phyloP scores from a whole-genome alignment of 2,113 vertebrate species.

The Sakesphorus luctuosus region DNA sequence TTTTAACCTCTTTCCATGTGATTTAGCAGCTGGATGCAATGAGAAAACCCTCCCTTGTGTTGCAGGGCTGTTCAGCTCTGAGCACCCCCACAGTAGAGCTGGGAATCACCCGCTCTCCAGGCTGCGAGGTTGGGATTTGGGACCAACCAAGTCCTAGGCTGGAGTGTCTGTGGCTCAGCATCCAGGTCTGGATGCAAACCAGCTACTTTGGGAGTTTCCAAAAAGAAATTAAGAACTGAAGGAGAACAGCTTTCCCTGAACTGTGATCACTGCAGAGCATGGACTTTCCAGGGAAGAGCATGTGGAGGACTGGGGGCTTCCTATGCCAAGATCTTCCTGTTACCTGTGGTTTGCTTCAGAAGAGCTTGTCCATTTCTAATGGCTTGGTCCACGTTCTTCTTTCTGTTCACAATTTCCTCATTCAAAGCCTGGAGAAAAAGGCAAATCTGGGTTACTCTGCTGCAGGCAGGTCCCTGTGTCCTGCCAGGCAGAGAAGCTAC shows the following conservation, averaged over 20 bases:
- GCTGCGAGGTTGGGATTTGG: neutral
- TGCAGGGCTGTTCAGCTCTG: neutral
- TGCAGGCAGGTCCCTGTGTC: neutral
- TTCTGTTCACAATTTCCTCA: conserved; percentile 95
- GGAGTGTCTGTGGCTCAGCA: neutral
- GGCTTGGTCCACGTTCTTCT: conserved; percentile 97
- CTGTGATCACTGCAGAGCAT: neutral
- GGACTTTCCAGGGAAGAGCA: neutral
- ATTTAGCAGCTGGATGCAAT: conserved; percentile 49
- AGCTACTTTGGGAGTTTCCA: neutral
- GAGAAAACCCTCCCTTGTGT: neutral
- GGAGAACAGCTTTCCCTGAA: neutral
- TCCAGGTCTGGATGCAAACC: neutral
- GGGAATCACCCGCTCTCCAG: neutral
- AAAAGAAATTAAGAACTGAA: neutral
- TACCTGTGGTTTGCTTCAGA: conserved; percentile 98
- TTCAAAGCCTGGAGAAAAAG: conserved; percentile 85
- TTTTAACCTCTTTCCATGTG: conserved; percentile 59
- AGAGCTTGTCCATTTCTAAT: conserved; percentile 96
- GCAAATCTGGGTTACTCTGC: neutral
- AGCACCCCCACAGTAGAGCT: neutral
- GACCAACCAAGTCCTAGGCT: neutral
- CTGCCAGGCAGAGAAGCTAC: neutral
- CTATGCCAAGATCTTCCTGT: neutral
- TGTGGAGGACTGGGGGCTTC: rapidly evolving